A percentile compares a stretch with the other conserved stretches of the same genome.
phyloP scores from a whole-genome alignment of 1,140 invertebrate genomes.

The Acromyrmex charruanus region DNA sequence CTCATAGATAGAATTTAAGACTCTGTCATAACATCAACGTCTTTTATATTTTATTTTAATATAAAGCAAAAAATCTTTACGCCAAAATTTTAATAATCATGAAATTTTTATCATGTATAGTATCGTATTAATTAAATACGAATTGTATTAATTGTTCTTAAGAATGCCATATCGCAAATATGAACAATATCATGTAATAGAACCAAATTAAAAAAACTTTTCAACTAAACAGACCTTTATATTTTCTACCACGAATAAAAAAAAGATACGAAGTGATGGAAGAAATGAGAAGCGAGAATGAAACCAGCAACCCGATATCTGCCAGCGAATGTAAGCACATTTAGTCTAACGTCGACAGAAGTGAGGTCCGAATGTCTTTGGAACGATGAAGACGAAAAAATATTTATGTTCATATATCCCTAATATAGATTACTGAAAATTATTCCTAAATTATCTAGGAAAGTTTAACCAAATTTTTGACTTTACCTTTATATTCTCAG shows the following conservation, averaged over 20 bases:
- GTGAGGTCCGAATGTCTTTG: not conserved
- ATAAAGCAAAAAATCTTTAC: not conserved
- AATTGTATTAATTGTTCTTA: not conserved
- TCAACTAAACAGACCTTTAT: not conserved
- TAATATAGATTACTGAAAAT: not conserved
- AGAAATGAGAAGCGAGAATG: constrained; percentile 18
- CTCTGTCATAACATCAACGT: not conserved
- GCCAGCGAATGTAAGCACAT: constrained; percentile 26
- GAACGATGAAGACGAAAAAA: constrained; percentile 7
- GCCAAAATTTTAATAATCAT: not conserved
- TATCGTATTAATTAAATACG: not conserved
- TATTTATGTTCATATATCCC: not conserved
- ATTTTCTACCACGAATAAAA: not conserved
- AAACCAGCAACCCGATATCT: constrained; percentile 59
- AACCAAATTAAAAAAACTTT: not conserved
- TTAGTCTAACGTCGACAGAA: constrained; percentile 36
- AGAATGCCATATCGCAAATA: not conserved
- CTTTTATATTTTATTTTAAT: not conserved
- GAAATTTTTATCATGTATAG: not conserved
- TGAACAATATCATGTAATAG: not conserved
- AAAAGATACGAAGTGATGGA: constrained; percentile 3
- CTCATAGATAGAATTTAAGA: not conserved
- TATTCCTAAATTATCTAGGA: not conserved
- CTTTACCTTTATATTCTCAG: not conserved
- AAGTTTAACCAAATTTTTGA: not conserved